phyloP scores from a whole-genome alignment of 2,797 vertebrate species.

The Austrolebias charrua region DNA sequence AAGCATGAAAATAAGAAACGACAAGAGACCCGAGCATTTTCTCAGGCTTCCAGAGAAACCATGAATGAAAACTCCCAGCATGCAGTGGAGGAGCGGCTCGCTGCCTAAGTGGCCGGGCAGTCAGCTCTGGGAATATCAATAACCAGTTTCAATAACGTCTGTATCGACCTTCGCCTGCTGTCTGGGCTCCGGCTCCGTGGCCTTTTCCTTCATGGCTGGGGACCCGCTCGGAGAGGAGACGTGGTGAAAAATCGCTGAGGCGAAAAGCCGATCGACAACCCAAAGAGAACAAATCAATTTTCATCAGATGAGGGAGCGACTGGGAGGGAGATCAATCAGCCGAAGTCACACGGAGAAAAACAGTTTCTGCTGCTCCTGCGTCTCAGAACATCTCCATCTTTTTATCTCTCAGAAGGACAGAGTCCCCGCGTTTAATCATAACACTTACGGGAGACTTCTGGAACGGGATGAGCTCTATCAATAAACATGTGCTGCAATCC shows the following conservation, averaged over 20 bases:
- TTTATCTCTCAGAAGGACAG: slow-evolving; percentile 24
- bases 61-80: slow-evolving; percentile 54
- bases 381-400: slow-evolving; percentile 31
- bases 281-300: slow-evolving; percentile 85
- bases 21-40: slow-evolving; percentile 45
- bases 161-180: slow-evolving; percentile 80
- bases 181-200: slow-evolving; percentile 62
- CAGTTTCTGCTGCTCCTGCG: slow-evolving; percentile 31
- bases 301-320: slow-evolving; percentile 75
- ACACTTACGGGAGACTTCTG: slow-evolving; percentile 31
- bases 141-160: slow-evolving; percentile 73
- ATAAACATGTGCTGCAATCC: background rate
- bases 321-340: slow-evolving; percentile 70
- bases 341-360: slow-evolving; percentile 60
- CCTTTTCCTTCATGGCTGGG: slow-evolving; percentile 67
- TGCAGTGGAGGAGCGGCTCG: slow-evolving; percentile 41
- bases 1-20: slow-evolving; percentile 56
- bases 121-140: slow-evolving; percentile 64
- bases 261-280: slow-evolving; percentile 55
- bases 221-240: slow-evolving; percentile 54
- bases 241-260: slow-evolving; percentile 77
- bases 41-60: slow-evolving; percentile 35
- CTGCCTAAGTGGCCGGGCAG: slow-evolving; percentile 51
- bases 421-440: slow-evolving; percentile 26
- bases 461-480: slow-evolving; percentile 11